These are phyloP conservation scores for Drosophila malerkotliana DNA, from an alignment of 1,140 invertebrate genomes.

Conservation along the genomic window DNA sequence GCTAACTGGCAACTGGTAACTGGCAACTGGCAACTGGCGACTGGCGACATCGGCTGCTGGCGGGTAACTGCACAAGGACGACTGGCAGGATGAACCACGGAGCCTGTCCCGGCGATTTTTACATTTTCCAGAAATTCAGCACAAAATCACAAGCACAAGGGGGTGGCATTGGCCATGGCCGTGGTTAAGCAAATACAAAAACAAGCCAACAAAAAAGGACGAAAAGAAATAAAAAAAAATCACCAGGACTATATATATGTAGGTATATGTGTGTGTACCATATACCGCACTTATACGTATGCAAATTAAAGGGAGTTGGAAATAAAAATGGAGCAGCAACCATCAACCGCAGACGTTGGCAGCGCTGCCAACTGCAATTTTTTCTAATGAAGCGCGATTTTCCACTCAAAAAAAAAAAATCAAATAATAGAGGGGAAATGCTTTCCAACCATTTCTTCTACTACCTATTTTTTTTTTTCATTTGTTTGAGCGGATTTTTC, in stretches of 20 bases:
- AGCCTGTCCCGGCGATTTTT: conserved; percentile 64
- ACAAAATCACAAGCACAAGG: conserved; percentile 43
- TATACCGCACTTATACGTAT: conserved; percentile 42
- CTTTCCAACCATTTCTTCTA: not conserved
- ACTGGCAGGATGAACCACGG: conserved; percentile 81
- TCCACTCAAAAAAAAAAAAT: conserved; percentile 52
- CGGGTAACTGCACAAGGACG: conserved; percentile 81
- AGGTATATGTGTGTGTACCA: not conserved
- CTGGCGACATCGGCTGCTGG: conserved; percentile 83
- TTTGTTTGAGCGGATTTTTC: conserved; percentile 2
- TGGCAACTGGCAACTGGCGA: conserved; percentile 65
- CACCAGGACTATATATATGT: conserved; percentile 10
- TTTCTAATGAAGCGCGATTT: conserved; percentile 70
- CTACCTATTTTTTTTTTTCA: not conserved
- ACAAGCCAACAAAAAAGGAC: conserved; percentile 46
- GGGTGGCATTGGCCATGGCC: conserved; percentile 78
- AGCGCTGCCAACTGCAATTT: conserved; percentile 47
- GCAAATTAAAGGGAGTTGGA: conserved; percentile 73
- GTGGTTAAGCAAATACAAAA: conserved; percentile 37
- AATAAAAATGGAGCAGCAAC: conserved; percentile 79
- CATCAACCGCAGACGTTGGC: conserved; percentile 58
- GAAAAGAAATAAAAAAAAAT: conserved; percentile 43
- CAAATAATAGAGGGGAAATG: conserved; percentile 50
- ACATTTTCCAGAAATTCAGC: conserved; percentile 21
- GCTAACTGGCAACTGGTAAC: conserved; percentile 57